phyloP scores from a whole-genome alignment of 2,113 vertebrate genomes.

The Tyrannus savana region DNA sequence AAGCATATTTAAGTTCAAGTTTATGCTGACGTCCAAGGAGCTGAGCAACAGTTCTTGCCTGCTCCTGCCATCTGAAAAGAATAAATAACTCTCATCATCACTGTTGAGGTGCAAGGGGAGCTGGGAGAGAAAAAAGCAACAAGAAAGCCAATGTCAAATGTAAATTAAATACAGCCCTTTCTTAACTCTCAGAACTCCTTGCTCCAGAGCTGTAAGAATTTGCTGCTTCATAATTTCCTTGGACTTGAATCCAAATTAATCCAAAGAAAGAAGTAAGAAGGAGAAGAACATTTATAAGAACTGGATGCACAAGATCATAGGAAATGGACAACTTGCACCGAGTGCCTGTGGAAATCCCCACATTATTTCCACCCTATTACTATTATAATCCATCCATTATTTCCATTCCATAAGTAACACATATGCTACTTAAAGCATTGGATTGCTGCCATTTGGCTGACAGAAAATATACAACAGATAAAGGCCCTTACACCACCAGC shows the following conservation, averaged over 20 bases:
- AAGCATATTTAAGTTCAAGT: background rate
- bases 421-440: background rate
- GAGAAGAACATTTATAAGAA: background rate
- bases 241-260: background rate
- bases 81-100: background rate
- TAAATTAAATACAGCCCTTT: background rate
- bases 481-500: background rate
- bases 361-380: background rate
- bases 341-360: background rate
- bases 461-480: background rate
- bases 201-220: background rate
- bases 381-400: background rate
- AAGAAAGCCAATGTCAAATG: background rate
- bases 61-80: background rate
- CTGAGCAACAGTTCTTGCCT: background rate
- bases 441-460: background rate
- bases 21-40: background rate
- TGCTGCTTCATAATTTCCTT: background rate
- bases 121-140: background rate
- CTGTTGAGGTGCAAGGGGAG: background rate
- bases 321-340: background rate
- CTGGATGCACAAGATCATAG: background rate
- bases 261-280: background rate
- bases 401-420: background rate
- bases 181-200: background rate